These are phyloP conservation scores for Rhabdophis nuchalis DNA, from an alignment of 2,797 vertebrate species.

Conservation along the genomic window DNA sequence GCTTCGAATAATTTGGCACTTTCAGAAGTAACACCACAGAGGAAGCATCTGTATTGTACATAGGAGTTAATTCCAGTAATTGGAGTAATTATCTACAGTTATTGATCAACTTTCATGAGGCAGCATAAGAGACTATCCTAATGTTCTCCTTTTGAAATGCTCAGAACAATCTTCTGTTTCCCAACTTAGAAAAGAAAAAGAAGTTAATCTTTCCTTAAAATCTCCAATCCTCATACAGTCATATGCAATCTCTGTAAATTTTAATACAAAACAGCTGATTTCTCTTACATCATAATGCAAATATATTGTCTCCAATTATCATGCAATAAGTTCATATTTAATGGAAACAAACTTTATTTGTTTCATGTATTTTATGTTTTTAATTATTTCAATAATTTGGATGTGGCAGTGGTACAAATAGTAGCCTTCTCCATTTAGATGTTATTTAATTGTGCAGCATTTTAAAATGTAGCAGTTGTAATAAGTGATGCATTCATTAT, in stretches of 20 bases:
- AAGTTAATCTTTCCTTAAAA: slow-evolving; percentile 4
- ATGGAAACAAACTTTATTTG: slow-evolving; percentile 54
- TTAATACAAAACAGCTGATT: slow-evolving; percentile 54
- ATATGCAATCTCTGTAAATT: slow-evolving; percentile 55
- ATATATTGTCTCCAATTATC: slow-evolving; percentile 64
- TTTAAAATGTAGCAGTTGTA: slow-evolving; percentile 18
- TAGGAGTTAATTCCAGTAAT: slow-evolving; percentile 42
- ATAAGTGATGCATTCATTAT: slow-evolving; percentile 43
- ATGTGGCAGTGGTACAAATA: slow-evolving; percentile 46
- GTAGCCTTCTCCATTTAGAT: slow-evolving; percentile 34
- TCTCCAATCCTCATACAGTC: slow-evolving; percentile 44
- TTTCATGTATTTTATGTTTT: slow-evolving; percentile 46
- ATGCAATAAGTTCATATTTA: slow-evolving; percentile 70
- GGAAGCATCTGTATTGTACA: slow-evolving; percentile 33
- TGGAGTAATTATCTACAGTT: slow-evolving; percentile 22
- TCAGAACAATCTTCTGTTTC: slow-evolving; percentile 24
- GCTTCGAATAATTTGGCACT: slow-evolving; percentile 40
- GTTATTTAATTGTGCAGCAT: slow-evolving; percentile 41
- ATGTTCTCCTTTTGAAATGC: slow-evolving; percentile 32
- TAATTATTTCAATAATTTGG: slow-evolving; percentile 58
- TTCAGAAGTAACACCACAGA: slow-evolving; percentile 35
- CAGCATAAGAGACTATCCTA: slow-evolving; percentile 32
- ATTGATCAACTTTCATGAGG: slow-evolving; percentile 41
- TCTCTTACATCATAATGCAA: slow-evolving; percentile 63
- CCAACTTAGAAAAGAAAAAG: slow-evolving; percentile 42